Evolutionary conservation across 2,113 vertebrate species (phyloP).

Genomic region (Psilopsiagon aurifrons): DNA sequence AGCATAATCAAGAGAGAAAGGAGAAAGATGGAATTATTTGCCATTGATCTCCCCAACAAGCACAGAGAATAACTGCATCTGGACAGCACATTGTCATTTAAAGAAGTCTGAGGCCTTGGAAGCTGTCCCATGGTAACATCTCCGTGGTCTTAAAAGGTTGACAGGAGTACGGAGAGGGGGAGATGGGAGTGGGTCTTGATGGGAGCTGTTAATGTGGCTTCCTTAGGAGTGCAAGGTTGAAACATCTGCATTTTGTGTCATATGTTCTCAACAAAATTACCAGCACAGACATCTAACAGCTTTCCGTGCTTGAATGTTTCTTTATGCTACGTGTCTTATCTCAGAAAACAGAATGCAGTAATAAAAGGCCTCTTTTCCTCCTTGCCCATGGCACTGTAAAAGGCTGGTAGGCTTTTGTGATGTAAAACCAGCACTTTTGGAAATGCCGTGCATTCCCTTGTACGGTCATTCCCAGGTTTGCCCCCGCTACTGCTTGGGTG

Average conservation of each 20-base stretch:
- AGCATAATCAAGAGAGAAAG: not conserved
- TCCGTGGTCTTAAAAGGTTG: not conserved
- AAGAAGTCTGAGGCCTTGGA: not conserved
- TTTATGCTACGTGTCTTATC: not conserved
- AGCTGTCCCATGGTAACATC: not conserved
- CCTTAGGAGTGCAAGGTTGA: not conserved
- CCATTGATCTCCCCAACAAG: not conserved
- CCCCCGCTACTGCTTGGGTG: not conserved
- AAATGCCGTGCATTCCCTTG: not conserved
- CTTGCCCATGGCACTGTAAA: not conserved
- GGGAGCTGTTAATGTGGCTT: not conserved
- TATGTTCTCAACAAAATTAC: not conserved
- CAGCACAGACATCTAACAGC: not conserved
- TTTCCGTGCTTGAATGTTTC: constrained; percentile 6
- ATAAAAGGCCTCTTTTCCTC: not conserved
- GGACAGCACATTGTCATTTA: not conserved
- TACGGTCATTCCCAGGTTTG: not conserved
- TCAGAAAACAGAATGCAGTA: not conserved
- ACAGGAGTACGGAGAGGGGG: not conserved
- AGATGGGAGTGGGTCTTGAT: not conserved
- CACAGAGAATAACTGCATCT: not conserved
- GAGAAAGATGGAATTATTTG: not conserved
- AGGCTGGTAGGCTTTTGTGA: not conserved
- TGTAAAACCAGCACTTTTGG: not conserved
- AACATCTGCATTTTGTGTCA: constrained; percentile 5